These are phyloP conservation scores for Enteromius anoplus DNA, from an alignment of 2,797 vertebrate genomes.

Conservation along the genomic window DNA sequence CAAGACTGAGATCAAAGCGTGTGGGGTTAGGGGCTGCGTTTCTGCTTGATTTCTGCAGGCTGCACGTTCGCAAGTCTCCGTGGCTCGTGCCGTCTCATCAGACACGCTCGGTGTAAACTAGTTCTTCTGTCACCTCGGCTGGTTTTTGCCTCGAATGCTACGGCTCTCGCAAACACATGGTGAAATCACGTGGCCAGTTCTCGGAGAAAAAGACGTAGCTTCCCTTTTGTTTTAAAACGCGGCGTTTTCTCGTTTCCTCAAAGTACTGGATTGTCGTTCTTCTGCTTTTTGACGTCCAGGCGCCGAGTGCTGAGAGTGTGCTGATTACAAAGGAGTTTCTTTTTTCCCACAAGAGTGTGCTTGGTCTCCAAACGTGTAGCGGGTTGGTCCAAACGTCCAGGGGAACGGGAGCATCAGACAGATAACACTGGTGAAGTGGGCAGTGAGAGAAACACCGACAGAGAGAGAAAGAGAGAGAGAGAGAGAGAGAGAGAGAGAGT, in stretches of 20 bases:
- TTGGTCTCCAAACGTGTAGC: conserved; percentile 70
- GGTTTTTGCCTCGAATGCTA: conserved; percentile 66
- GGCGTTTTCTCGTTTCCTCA: conserved; percentile 29
- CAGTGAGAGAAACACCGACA: conserved; percentile 53
- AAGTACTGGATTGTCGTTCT: conserved; percentile 46
- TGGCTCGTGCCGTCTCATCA: conserved; percentile 60
- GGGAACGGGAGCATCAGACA: conserved; percentile 47
- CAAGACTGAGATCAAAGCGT: conserved; percentile 68
- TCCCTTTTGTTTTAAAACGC: conserved; percentile 43
- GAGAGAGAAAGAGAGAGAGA: neutral
- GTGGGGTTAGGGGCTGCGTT: conserved; percentile 59
- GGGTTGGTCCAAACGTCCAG: conserved; percentile 46
- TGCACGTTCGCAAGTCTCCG: conserved; percentile 56
- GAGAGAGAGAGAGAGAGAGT: neutral
- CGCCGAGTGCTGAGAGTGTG: conserved; percentile 43
- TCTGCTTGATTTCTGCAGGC: conserved; percentile 56
- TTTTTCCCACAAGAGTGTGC: conserved; percentile 64
- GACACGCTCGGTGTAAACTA: conserved; percentile 67
- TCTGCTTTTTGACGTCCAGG: conserved; percentile 33
- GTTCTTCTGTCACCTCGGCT: conserved; percentile 65
- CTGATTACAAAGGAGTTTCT: conserved; percentile 27
- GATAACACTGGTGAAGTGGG: conserved; percentile 43
- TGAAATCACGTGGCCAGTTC: conserved; percentile 16
- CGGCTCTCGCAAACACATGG: conserved; percentile 47
- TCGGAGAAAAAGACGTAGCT: conserved; percentile 39